A percentile compares a stretch with the other conserved stretches of the same genome.
These are phyloP conservation scores for Ctena decussata DNA, from an alignment of 2,888 invertebrate species.

Conservation along the genomic window DNA sequence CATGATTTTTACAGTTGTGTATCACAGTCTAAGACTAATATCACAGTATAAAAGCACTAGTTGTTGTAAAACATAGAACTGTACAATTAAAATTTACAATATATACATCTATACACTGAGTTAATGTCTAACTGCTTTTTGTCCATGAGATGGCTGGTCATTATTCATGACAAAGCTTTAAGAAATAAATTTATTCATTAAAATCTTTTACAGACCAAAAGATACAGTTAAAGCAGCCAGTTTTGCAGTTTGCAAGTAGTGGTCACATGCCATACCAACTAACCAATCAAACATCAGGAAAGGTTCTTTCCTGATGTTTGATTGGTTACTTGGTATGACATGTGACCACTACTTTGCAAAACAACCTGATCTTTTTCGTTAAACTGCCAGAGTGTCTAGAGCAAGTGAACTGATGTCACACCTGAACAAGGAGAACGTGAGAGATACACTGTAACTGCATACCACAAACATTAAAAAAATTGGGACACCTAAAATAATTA, in stretches of 20 bases:
- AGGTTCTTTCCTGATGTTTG: no score
- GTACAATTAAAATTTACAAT: background rate
- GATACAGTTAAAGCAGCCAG: no score
- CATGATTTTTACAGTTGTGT: slow-evolving; percentile 34
- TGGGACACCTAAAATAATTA: no score
- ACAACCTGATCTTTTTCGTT: no score
- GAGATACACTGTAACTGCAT: no score
- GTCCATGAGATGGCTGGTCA: no score
- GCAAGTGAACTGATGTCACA: background rate
- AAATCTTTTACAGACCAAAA: no score
- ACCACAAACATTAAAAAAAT: no score
- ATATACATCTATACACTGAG: background rate
- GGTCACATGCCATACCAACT: background rate
- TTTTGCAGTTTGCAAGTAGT: background rate
- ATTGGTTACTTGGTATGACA: no score
- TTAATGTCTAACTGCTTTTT: background rate
- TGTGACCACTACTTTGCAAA: no score
- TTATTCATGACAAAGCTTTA: no score
- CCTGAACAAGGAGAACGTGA: background rate
- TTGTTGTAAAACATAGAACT: background rate
- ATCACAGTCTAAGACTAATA: background rate
- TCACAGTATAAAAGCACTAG: slow-evolving; percentile 14
- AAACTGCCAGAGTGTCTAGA: background rate
- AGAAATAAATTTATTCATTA: no score
- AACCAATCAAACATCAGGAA: background rate